Evolutionary conservation across 1,140 invertebrate species (phyloP), one percentile per base, ranked within the genome.

Genomic region (Drosophila mauritiana): DNA sequence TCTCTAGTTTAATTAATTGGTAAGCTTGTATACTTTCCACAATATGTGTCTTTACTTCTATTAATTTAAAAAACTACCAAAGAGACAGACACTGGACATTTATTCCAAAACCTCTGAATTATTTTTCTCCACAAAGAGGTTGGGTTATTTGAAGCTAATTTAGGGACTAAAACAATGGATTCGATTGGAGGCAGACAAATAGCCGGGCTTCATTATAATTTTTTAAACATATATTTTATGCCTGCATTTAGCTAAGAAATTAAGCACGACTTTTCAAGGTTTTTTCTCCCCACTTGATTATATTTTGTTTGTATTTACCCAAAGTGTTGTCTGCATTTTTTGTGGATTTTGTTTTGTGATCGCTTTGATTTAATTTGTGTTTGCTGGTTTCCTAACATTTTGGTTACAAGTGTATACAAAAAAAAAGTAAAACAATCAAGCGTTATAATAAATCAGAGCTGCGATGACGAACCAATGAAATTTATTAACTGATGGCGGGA

Each of bases 211-310:
- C 58, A 86, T 86, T 86, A 88, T 82, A 88, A 88, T 89, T 79
- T 83, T 73, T 76, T 57, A 79, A 83, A 70, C 75, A 88, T 88
- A 89, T 83, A 83, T 89, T 83, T 89, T 67, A 77, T 88, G 78
- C 76, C 86, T 88, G 84, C 78, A 75, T 82, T 73, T 74, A 80
- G 68, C 80, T 88, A 77, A 88, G 84, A 84, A 88, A 88, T 88
- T 88, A 88, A 89, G 84, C 84, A 84, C 84, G 84, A 88, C 76
- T 89, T 84, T 84, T 84, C 84, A 84, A 88, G 84, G 39, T 43
- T 65, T 59, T 31, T 56, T 58, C 40, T 58, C 39, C 64, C 59
- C 59, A 64, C 51, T 70, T 56, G 64, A 51, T 62, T 49, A 34
- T 72, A 64, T 83, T 62, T 62, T 73, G 68, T 68, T 67, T 39